Evolutionary conservation across 2,888 invertebrate genomes (phyloP), one percentile per base, ranked within the genome.

Genomic region (Macropis europaea): DNA sequence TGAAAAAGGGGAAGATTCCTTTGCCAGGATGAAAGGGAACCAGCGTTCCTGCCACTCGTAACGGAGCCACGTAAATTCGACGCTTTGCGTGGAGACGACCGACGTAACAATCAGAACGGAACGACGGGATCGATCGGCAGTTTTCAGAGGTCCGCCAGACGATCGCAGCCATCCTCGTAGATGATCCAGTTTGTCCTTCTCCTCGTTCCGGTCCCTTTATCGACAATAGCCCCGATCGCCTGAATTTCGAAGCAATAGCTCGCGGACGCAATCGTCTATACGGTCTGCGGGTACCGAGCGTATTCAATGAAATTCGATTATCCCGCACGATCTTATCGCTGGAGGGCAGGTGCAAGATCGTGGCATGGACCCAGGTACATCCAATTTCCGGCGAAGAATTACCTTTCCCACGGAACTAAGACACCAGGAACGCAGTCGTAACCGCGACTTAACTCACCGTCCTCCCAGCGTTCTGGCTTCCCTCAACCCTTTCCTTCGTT

Each of bases 351-450:
- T 82, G 82, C 76, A 68, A 82, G 76, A 82, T 77, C 76, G 74
- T 72, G 61, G 56, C 61, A 63, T 45, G 72, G 61, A 48, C 62
- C 56, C 62, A 62, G 63, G 67, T 81, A 83, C 84, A 84, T 87
- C 84, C 86, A 87, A 87, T 87, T 87, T 86, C 87, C 86, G 84
- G 81, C 76, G 69, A 87, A 83, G 82, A 86, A 87, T 87, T 84
- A 85, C 84, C 83, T 82, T 79, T 73, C 72, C 56, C 74, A 28
- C 54, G 71, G 73, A 70, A 71, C 77, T 71, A 77, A 83, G 82
- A 80, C 78, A 82, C 64, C 22, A 74, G 26, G 59, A 26, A 61
- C 71, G 64, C 56, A 75, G 73, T 82, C 81, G 79, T 82, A 84
- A 86, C 82, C 80, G 81, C 83, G 78, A 79, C 82, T 84, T 84